phyloP scores from a whole-genome alignment of 2,113 vertebrate genomes.

The Isichthys henryi region DNA sequence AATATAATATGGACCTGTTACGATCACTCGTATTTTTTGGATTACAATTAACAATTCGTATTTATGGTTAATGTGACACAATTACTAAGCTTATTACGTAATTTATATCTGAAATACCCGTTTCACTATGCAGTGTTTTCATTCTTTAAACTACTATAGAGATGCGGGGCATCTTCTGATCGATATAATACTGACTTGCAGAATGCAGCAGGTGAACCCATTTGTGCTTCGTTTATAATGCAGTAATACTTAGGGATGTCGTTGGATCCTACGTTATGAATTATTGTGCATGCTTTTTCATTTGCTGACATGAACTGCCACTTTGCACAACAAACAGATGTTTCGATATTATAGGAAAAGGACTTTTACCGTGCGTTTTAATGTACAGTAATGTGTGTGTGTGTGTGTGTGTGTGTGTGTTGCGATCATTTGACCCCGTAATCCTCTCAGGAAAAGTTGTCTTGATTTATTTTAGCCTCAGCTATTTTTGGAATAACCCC shows the following conservation, averaged over 20 bases:
- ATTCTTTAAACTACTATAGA: neutral
- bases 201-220: conserved; percentile 29
- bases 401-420: neutral
- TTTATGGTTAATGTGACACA: neutral
- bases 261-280: neutral
- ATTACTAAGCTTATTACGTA: neutral
- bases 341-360: neutral
- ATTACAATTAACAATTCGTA: neutral
- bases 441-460: neutral
- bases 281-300: neutral
- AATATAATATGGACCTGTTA: neutral
- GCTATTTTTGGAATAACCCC: neutral
- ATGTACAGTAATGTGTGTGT: neutral
- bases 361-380: neutral
- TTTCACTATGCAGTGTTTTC: neutral
- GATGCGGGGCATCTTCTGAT: conserved; percentile 28
- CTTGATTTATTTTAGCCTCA: neutral
- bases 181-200: conserved; percentile 28
- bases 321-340: neutral
- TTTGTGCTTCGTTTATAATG: conserved; percentile 21
- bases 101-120: neutral
- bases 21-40: neutral
- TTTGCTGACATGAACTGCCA: neutral
- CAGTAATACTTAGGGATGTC: neutral
- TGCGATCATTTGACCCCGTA: neutral